These are phyloP conservation scores for Aquatica leii DNA, from an alignment of 2,888 invertebrate species.

Conservation along the genomic window DNA sequence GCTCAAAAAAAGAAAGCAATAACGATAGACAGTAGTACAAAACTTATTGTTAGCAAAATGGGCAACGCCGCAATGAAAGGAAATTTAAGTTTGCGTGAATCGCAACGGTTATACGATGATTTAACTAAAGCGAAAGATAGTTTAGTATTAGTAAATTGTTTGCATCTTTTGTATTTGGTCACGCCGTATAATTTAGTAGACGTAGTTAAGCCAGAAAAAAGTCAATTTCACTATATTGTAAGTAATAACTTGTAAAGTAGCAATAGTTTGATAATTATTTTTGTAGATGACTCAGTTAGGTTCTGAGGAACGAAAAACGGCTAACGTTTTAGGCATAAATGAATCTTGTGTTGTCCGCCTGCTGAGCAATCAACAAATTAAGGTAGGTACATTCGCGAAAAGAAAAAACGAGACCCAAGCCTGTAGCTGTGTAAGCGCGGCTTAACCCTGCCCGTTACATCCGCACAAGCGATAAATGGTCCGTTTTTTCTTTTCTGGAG, in stretches of 20 bases:
- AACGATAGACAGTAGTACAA: constrained; percentile 58
- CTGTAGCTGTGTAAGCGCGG: too few species aligned
- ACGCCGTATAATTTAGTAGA: constrained; percentile 77
- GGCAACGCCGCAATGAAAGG: constrained; percentile 88
- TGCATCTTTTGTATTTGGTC: constrained; percentile 89
- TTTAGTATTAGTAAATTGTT: constrained; percentile 79
- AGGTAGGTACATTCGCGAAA: constrained; percentile 58
- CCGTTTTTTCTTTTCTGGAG: too few species aligned
- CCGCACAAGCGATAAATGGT: not conserved
- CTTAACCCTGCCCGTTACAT: not conserved
- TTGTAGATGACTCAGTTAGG: constrained; percentile 47
- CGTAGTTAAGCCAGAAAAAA: constrained; percentile 63
- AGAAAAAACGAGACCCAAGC: not conserved
- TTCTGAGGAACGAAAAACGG: constrained; percentile 72
- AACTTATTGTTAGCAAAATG: constrained; percentile 69
- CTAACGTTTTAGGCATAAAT: constrained; percentile 78
- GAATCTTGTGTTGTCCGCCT: constrained; percentile 76
- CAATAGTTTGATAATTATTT: not conserved
- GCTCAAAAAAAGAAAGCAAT: constrained; percentile 2
- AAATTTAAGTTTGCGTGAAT: constrained; percentile 78
- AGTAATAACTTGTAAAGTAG: constrained; percentile 43
- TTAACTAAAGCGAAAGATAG: constrained; percentile 75
- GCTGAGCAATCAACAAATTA: constrained; percentile 72
- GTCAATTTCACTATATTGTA: constrained; percentile 70
- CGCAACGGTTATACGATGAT: constrained; percentile 78